A percentile compares a stretch with the other conserved stretches of the same genome.
Conservation (phyloP, 2,797 vertebrate species). For the Notoglanidium macrostoma region DNA sequence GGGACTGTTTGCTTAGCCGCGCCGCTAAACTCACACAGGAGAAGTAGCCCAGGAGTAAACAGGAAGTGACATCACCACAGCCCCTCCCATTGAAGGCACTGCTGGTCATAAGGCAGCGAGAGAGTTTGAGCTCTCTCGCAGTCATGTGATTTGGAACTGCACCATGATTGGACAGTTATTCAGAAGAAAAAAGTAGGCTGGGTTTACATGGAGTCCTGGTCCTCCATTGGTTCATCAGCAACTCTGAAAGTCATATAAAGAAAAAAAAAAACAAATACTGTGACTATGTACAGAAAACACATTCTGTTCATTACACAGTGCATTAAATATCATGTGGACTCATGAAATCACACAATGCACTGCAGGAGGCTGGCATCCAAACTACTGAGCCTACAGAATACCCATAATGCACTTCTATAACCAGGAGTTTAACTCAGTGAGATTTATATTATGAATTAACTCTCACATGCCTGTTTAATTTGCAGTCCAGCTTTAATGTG, state of each 20-base stretch:
- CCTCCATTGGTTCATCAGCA: conserved; percentile 61
- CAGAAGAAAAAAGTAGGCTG: conserved; percentile 1
- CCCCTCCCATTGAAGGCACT: conserved; percentile 49
- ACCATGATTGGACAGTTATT: conserved; percentile 27
- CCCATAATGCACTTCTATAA: not conserved
- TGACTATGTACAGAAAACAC: not conserved
- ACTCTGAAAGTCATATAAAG: conserved; percentile 38
- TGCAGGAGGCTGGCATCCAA: no score
- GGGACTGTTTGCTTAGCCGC: conserved; percentile 33
- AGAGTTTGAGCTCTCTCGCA: conserved; percentile 15
- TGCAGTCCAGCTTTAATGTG: not conserved
- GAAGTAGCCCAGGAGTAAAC: conserved; percentile 36
- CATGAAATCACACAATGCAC: not conserved
- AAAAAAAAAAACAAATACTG: not conserved
- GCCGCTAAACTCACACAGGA: conserved; percentile 28
- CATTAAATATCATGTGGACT: not conserved
- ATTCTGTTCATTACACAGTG: not conserved
- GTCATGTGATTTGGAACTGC: conserved; percentile 33
- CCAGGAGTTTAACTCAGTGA: not conserved
- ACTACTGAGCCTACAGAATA: not conserved
- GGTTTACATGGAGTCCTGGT: conserved; percentile 57
- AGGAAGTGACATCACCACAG: conserved; percentile 35
- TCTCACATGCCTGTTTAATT: not conserved
- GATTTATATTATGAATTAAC: not conserved
- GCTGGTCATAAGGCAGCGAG: conserved; percentile 49